Conservation (phyloP, 2,888 invertebrate species). For the Maniola hyperantus region DNA sequence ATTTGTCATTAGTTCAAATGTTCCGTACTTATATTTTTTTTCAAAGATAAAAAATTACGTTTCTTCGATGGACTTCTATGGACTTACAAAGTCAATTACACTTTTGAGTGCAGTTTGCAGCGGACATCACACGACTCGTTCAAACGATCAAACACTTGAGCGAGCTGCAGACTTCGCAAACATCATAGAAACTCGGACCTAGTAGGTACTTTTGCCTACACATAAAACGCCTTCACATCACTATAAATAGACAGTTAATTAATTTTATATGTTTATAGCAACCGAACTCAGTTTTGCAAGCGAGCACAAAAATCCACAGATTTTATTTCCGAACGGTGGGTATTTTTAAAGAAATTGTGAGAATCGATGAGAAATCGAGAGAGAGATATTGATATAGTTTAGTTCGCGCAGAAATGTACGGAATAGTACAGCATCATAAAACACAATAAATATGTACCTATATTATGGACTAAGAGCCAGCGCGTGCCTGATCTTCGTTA, state of each 20-base stretch:
- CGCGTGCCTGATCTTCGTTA: no score
- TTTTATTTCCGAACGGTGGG: no score
- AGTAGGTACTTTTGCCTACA: not conserved
- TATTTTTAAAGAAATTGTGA: no score
- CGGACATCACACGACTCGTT: slow-evolving; percentile 12
- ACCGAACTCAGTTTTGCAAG: no score
- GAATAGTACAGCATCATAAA: not conserved
- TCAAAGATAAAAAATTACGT: not conserved
- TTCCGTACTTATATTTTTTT: not conserved
- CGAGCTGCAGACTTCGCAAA: slow-evolving; percentile 22
- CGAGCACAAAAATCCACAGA: no score
- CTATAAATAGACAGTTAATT: no score
- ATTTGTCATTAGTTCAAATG: no score
- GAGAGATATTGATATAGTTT: not conserved
- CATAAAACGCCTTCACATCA: not conserved
- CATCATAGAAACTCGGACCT: slow-evolving; percentile 21
- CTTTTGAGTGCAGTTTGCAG: slow-evolving; percentile 8
- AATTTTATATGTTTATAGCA: no score
- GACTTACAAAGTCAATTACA: slow-evolving; percentile 1
- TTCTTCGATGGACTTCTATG: not conserved
- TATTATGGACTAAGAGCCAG: no score
- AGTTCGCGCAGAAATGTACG: not conserved
- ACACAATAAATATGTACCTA: not conserved
- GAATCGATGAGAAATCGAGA: no score
- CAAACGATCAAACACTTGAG: slow-evolving; percentile 23